These are phyloP conservation scores for Habropoda laboriosa DNA, from an alignment of 1,140 invertebrate genomes.

Conservation along the genomic window DNA sequence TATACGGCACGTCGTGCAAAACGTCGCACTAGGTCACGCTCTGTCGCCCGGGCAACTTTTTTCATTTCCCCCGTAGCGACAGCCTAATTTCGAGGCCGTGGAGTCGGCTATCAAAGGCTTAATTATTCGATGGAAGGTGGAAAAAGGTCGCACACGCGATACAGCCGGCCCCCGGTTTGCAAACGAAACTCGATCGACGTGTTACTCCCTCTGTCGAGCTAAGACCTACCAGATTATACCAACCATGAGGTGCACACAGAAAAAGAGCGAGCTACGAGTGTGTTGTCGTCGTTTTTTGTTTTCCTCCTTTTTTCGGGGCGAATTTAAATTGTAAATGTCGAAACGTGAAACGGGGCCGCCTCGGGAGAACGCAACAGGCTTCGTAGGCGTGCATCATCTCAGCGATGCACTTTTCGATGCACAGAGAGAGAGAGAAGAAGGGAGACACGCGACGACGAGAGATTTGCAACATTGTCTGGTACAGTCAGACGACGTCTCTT, in stretches of 20 bases:
- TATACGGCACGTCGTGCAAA: conserved; percentile 1
- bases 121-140: conserved; percentile 11
- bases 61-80: conserved; percentile 34
- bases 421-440: neutral
- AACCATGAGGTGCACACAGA: no score
- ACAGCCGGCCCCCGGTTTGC: neutral
- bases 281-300: no score
- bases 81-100: conserved; percentile 20
- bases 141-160: neutral
- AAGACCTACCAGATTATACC: neutral
- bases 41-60: conserved; percentile 24
- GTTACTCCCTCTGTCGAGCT: no score
- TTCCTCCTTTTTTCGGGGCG: conserved; percentile 18
- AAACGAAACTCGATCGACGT: neutral
- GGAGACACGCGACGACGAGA: conserved; percentile 12
- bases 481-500: conserved; percentile 55
- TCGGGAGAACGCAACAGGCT: conserved; percentile 60
- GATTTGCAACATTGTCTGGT: conserved; percentile 66
- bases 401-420: conserved; percentile 18
- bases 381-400: conserved; percentile 28
- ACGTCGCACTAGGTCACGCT: conserved; percentile 30
- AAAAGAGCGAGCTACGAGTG: neutral
- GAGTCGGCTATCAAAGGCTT: conserved; percentile 12
- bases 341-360: conserved; percentile 30
- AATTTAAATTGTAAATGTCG: conserved; percentile 62